Percentiles rank a stretch among this genome's conserved stretches.
Evolutionary conservation across 2,113 vertebrate genomes (phyloP).

Genomic region (Camelus bactrianus): DNA sequence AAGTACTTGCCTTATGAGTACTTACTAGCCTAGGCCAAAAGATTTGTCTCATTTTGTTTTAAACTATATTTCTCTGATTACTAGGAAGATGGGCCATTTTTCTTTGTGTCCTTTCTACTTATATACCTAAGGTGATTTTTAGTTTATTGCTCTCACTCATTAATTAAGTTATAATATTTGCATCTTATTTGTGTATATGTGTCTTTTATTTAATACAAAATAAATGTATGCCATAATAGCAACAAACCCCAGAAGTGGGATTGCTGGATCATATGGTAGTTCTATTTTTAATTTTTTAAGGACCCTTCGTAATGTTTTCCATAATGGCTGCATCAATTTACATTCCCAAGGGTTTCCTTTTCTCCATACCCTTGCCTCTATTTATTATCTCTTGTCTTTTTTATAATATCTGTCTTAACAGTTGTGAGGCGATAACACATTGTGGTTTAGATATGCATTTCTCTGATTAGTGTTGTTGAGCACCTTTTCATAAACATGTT

Average conservation of each 20-base stretch:
- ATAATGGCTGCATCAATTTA: not conserved
- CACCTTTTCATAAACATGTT: not conserved
- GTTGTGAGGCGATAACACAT: not conserved
- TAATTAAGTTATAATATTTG: conserved; percentile 37
- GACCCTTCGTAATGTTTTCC: not conserved
- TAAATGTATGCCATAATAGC: conserved; percentile 10
- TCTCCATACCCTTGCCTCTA: not conserved
- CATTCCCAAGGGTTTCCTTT: conserved; percentile 9
- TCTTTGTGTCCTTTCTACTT: conserved; percentile 34
- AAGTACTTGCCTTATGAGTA: conserved; percentile 1
- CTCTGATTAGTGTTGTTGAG: not conserved
- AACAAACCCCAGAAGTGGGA: not conserved
- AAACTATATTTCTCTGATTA: conserved; percentile 52
- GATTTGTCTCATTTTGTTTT: conserved; percentile 14
- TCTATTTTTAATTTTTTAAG: not conserved
- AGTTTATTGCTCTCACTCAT: conserved; percentile 14
- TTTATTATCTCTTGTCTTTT: not conserved
- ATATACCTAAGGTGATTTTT: not conserved
- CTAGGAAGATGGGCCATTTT: not conserved
- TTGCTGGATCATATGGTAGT: not conserved
- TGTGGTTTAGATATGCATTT: not conserved
- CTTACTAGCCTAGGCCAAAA: not conserved
- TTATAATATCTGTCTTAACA: conserved; percentile 9
- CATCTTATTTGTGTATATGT: conserved; percentile 34
- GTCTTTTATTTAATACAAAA: conserved; percentile 51